phyloP scores from a whole-genome alignment of 2,888 invertebrate genomes.

The Lissonota sp. region DNA sequence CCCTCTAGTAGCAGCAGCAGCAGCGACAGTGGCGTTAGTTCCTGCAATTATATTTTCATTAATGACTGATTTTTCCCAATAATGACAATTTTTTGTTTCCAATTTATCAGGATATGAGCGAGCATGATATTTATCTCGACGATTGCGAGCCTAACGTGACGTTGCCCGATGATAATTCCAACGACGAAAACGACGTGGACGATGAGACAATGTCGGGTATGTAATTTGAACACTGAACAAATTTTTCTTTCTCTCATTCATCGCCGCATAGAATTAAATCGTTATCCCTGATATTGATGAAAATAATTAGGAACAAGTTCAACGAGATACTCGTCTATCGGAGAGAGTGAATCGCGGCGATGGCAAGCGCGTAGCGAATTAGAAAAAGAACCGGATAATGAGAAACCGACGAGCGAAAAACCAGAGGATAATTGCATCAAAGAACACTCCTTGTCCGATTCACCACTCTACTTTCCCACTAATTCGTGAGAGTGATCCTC shows the following conservation, averaged over 20 bases:
- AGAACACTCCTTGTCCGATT: constrained; percentile 58
- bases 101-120: constrained; percentile 86
- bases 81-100: constrained; percentile 40
- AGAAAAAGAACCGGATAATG: constrained; percentile 68
- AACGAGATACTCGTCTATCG: constrained; percentile 68
- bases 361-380: constrained; percentile 63
- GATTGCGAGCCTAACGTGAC: constrained; percentile 85
- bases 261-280: background rate
- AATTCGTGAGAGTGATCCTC: constrained; percentile 46
- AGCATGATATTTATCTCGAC: constrained; percentile 88
- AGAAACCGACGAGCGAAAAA: constrained; percentile 73
- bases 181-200: constrained; percentile 94
- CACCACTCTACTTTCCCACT: constrained; percentile 62
- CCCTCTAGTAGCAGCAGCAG: constrained; percentile 82
- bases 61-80: constrained; percentile 34
- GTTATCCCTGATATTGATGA: constrained; percentile 5
- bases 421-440: constrained; percentile 47
- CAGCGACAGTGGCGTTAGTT: constrained; percentile 82
- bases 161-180: constrained; percentile 88
- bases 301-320: constrained; percentile 70
- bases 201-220: constrained; percentile 93
- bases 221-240: constrained; percentile 2
- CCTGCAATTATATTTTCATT: constrained; percentile 10
- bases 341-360: constrained; percentile 59
- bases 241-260: background rate